Evolutionary conservation across 2,888 invertebrate species (phyloP).

Genomic region (Spilarctia lutea): DNA sequence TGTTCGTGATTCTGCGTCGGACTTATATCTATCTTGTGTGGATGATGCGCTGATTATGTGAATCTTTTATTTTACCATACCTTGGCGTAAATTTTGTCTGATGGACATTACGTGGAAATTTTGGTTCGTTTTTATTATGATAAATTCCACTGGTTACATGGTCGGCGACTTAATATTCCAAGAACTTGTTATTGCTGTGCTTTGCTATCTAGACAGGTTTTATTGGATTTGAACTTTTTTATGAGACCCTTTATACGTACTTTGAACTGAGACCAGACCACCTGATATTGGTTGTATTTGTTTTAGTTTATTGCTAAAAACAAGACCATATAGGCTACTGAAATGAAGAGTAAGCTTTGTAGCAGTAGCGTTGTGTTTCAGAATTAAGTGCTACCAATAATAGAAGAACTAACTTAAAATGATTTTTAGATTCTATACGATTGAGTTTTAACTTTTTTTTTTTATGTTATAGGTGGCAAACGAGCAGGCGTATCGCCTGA

Average conservation of each 20-base stretch:
- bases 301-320: background rate
- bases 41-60: slow-evolving; percentile 26
- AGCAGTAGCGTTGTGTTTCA: background rate
- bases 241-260: background rate
- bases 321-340: background rate
- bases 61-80: slow-evolving; percentile 1
- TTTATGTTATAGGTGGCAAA: no score
- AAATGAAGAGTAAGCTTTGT: background rate
- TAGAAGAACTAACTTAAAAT: background rate
- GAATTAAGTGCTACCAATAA: background rate
- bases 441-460: background rate
- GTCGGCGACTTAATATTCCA: background rate
- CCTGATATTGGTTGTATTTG: background rate
- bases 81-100: slow-evolving; percentile 1
- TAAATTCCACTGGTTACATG: background rate
- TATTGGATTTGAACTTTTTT: background rate
- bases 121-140: slow-evolving; percentile 1
- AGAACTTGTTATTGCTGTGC: background rate
- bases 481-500: no score
- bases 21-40: slow-evolving; percentile 36
- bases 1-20: background rate
- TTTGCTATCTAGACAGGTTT: background rate
- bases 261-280: background rate
- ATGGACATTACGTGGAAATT: slow-evolving; percentile 4
- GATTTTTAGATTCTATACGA: background rate